Percentiles rank a stretch among this genome's conserved stretches.
phyloP scores from a whole-genome alignment of 2,888 invertebrate species.

The Cremastobaeus sp. region DNA sequence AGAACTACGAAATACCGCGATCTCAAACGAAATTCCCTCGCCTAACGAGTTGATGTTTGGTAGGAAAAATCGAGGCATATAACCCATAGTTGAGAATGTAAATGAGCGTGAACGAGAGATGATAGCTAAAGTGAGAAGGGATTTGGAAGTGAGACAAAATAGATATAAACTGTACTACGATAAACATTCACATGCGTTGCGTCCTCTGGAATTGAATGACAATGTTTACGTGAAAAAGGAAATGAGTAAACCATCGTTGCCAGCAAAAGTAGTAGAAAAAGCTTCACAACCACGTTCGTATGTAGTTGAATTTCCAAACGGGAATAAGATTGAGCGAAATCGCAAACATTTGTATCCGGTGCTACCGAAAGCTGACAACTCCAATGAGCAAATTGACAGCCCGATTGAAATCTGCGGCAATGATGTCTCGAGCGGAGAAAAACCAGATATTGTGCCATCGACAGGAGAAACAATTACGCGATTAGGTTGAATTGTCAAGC shows the following conservation, averaged over 20 bases:
- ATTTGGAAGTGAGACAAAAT: conserved; percentile 14
- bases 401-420: too few relatives aligned
- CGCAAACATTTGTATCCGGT: conserved; percentile 27
- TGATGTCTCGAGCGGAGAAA: too few relatives aligned
- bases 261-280: conserved; percentile 17
- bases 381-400: too few relatives aligned
- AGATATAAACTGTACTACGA: conserved; percentile 42
- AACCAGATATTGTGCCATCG: too few relatives aligned
- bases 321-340: conserved; percentile 26
- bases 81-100: too few relatives aligned
- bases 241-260: conserved; percentile 26
- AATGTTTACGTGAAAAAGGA: conserved; percentile 46
- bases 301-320: conserved; percentile 22
- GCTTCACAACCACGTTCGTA: conserved; percentile 36
- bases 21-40: conserved; percentile 48
- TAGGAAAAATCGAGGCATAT: neutral
- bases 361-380: too few relatives aligned
- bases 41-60: conserved; percentile 61
- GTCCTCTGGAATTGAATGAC: conserved; percentile 28
- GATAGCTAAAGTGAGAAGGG: neutral
- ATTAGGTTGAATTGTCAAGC: too few relatives aligned
- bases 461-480: too few relatives aligned
- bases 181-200: conserved; percentile 16
- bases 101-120: too few relatives aligned
- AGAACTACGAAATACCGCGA: conserved; percentile 63